These are phyloP conservation scores for Spheniscus mendiculus DNA, from an alignment of 2,113 vertebrate genomes.

Conservation along the genomic window DNA sequence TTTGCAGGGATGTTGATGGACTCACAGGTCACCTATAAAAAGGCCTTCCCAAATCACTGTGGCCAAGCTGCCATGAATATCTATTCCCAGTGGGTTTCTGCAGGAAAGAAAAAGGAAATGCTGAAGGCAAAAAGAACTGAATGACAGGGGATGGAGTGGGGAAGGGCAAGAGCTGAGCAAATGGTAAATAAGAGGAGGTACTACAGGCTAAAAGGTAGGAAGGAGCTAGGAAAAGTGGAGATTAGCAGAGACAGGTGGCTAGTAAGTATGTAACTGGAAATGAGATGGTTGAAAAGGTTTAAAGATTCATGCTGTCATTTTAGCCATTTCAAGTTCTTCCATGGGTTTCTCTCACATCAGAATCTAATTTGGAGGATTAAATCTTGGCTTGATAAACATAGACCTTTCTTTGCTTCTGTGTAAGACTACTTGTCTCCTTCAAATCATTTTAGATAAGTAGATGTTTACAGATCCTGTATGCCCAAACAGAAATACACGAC, in stretches of 20 bases:
- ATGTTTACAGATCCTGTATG: not conserved
- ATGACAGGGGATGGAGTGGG: not conserved
- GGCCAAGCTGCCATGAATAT: not conserved
- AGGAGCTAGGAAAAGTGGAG: not conserved
- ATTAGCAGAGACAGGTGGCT: not conserved
- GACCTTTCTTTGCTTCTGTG: not conserved
- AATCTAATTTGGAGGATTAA: not conserved
- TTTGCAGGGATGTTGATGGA: not conserved
- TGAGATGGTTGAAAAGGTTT: not conserved
- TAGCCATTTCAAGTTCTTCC: not conserved
- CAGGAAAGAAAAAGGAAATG: not conserved
- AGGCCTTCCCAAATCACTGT: not conserved
- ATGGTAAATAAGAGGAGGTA: not conserved
- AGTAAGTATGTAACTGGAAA: not conserved
- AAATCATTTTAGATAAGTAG: not conserved
- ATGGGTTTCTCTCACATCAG: not conserved
- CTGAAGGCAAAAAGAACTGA: not conserved
- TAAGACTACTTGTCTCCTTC: not conserved
- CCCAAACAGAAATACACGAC: not conserved
- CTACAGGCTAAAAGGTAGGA: not conserved
- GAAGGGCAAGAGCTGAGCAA: not conserved
- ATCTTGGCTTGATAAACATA: not conserved
- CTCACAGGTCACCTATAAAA: not conserved
- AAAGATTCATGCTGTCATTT: not conserved
- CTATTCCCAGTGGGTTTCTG: not conserved